Evolutionary conservation across 2,888 invertebrate genomes (phyloP).

Genomic region (Drosophila vallismaia): DNA sequence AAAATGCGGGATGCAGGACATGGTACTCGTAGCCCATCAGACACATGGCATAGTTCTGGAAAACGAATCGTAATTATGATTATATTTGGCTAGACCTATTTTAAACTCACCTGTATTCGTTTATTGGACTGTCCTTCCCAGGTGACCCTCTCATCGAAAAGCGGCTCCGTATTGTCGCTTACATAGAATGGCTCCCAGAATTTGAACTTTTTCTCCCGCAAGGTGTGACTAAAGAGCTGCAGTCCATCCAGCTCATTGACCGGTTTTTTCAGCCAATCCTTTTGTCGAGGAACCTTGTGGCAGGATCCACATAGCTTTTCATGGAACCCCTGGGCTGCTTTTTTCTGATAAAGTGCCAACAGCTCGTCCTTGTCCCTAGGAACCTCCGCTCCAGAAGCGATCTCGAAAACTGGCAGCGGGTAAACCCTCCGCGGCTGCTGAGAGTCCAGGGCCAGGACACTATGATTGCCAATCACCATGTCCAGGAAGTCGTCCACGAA

Average conservation of each 20-base stretch:
- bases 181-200: conserved; percentile 97
- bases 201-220: conserved; percentile 88
- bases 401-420: conserved; percentile 72
- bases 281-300: conserved; percentile 61
- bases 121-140: conserved; percentile 92
- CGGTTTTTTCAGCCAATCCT: conserved; percentile 51
- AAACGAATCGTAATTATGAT: background rate
- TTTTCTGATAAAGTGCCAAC: conserved; percentile 40
- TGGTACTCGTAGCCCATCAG: conserved; percentile 94
- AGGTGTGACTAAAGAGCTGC: conserved; percentile 88
- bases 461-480: conserved; percentile 89
- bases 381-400: conserved; percentile 46
- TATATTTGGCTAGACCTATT: background rate
- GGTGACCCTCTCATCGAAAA: conserved; percentile 94
- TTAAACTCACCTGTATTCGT: conserved; percentile 73
- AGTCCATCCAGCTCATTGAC: conserved; percentile 39
- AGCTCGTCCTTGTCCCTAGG: conserved; percentile 73
- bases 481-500: conserved; percentile 90
- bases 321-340: conserved; percentile 67
- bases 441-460: conserved; percentile 83
- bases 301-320: conserved; percentile 61
- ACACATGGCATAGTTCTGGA: conserved; percentile 93
- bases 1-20: conserved; percentile 94
- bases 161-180: conserved; percentile 93
- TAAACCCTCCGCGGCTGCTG: conserved; percentile 57